Evolutionary conservation across 2,888 invertebrate species (phyloP).

Genomic region (Hesperia comma): DNA sequence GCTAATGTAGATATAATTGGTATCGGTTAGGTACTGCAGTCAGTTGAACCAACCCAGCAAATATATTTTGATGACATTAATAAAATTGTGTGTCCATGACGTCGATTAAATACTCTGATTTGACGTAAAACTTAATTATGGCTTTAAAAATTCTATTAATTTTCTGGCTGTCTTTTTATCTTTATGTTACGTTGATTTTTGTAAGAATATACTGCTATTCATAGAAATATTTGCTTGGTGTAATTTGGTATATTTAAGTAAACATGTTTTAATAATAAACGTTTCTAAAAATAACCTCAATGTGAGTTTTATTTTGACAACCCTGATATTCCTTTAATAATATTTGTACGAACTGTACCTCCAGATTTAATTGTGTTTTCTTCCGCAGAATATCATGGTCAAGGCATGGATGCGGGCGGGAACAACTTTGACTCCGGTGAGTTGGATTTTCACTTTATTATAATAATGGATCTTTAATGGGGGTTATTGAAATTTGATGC

Average conservation of each 20-base stretch:
- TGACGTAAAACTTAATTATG: too few species aligned
- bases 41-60: background rate
- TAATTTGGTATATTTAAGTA: too few species aligned
- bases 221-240: too few species aligned
- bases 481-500: too few species aligned
- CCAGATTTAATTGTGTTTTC: conserved; percentile 40
- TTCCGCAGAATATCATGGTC: conserved; percentile 90
- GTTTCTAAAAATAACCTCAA: background rate
- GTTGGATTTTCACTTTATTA: conserved; percentile 43
- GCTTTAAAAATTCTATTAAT: too few species aligned
- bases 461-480: too few species aligned
- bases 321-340: background rate
- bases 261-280: background rate
- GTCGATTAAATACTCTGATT: background rate
- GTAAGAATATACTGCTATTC: too few species aligned
- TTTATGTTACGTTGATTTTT: too few species aligned
- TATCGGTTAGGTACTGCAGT: background rate
- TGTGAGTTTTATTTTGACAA: background rate
- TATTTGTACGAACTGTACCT: background rate
- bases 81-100: background rate
- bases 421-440: conserved; percentile 92
- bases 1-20: too few species aligned
- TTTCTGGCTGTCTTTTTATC: too few species aligned
- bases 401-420: conserved; percentile 91
- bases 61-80: background rate